These are phyloP conservation scores for Oikopleura albicans DNA, from an alignment of 23 tunicate species.

Conservation along the genomic window DNA sequence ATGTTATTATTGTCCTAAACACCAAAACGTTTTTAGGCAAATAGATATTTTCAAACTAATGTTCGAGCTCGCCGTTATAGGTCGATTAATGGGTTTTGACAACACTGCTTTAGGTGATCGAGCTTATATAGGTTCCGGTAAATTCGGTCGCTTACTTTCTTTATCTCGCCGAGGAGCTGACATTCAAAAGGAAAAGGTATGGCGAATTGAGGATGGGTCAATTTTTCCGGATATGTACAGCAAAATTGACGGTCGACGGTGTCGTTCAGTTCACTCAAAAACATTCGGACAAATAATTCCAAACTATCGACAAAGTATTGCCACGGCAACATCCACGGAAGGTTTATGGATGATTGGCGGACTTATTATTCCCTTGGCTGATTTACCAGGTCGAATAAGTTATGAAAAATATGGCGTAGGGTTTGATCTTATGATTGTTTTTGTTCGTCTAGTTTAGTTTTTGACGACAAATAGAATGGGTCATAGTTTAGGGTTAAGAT, in stretches of 20 bases:
- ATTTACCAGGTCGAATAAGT: too few species aligned
- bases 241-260: not conserved
- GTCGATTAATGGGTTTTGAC: too few species aligned
- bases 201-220: not conserved
- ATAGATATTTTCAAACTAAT: too few species aligned
- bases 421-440: too few species aligned
- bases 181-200: not conserved
- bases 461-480: too few species aligned
- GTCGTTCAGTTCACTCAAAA: not conserved
- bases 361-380: not conserved
- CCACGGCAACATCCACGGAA: not conserved
- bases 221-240: not conserved
- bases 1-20: too few species aligned
- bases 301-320: not conserved
- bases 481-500: too few species aligned
- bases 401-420: too few species aligned
- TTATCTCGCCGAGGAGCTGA: not conserved
- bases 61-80: too few species aligned
- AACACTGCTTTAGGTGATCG: not conserved
- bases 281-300: not conserved
- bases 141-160: not conserved
- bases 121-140: slow-evolving; percentile 14
- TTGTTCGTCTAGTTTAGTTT: too few species aligned
- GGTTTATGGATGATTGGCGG: slow-evolving; percentile 13
- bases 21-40: too few species aligned